Percentiles rank a stretch among this genome's conserved stretches.
Evolutionary conservation across 2,797 vertebrate genomes (phyloP).

Genomic region (Cyprinella venusta): DNA sequence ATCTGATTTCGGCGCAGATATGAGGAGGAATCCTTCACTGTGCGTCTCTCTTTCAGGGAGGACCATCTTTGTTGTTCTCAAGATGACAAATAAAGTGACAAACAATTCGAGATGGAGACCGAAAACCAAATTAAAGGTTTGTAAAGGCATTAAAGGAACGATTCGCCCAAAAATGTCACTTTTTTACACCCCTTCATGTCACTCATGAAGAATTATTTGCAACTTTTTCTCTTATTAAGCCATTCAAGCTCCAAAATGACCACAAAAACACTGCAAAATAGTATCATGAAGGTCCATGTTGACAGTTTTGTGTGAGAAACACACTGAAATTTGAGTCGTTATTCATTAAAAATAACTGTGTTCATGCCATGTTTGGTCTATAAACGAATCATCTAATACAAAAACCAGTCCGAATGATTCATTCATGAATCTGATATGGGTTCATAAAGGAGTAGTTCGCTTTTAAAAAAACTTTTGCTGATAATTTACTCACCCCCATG

Average conservation of each 20-base stretch:
- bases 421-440: neutral
- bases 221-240: neutral
- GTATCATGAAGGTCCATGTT: neutral
- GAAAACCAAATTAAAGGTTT: constrained; percentile 2
- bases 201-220: neutral
- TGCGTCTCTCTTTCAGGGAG: constrained; percentile 1
- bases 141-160: neutral
- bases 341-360: neutral
- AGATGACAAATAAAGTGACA: neutral
- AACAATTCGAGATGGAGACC: constrained; percentile 2
- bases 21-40: constrained; percentile 16
- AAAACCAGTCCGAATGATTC: neutral
- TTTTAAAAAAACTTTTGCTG: too few species aligned
- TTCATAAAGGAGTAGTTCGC: too few species aligned
- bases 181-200: neutral
- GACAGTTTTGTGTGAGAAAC: neutral
- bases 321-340: neutral
- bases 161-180: neutral
- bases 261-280: neutral
- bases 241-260: neutral
- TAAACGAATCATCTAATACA: neutral
- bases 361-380: neutral
- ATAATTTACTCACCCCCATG: too few species aligned
- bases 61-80: neutral
- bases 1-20: constrained; percentile 59